Conservation (phyloP, 2,888 invertebrate genomes). For the Oxycera nigricornis region DNA sequence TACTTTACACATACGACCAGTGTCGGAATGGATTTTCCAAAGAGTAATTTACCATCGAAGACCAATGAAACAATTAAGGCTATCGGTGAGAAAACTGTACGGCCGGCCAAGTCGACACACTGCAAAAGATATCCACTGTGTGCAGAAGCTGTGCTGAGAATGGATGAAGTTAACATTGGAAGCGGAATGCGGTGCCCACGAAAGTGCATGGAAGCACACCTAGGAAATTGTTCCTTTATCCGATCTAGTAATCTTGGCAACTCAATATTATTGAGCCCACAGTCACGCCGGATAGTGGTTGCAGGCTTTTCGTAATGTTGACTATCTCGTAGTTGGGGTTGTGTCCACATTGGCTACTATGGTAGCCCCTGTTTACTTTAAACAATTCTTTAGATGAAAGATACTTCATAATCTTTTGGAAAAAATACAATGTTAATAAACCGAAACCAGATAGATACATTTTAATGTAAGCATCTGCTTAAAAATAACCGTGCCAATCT, state of each 20-base stretch:
- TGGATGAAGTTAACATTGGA: conserved; percentile 2
- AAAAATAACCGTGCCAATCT: too few species aligned
- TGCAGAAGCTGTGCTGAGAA: background rate
- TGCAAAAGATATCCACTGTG: conserved; percentile 9
- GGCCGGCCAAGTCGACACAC: background rate
- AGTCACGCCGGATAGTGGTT: conserved; percentile 1
- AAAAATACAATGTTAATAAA: too few species aligned
- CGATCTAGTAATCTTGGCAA: conserved; percentile 36
- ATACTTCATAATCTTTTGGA: too few species aligned
- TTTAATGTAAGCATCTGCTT: too few species aligned
- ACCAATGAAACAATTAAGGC: conserved; percentile 43
- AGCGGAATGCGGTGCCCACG: conserved; percentile 16
- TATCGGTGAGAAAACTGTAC: conserved; percentile 39
- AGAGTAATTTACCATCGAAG: conserved; percentile 39
- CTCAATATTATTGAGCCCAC: conserved; percentile 29
- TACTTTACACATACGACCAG: background rate
- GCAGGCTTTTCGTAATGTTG: too few species aligned
- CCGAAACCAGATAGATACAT: too few species aligned
- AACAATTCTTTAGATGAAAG: too few species aligned
- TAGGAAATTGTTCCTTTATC: conserved; percentile 33
- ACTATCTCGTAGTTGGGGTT: too few species aligned
- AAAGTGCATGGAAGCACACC: conserved; percentile 16
- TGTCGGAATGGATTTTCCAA: conserved; percentile 25
- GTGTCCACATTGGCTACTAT: too few species aligned
- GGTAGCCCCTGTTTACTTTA: too few species aligned